A percentile compares a stretch with the other conserved stretches of the same genome.
Conservation (phyloP, 2,888 invertebrate species). For the Tachina lurida region DNA sequence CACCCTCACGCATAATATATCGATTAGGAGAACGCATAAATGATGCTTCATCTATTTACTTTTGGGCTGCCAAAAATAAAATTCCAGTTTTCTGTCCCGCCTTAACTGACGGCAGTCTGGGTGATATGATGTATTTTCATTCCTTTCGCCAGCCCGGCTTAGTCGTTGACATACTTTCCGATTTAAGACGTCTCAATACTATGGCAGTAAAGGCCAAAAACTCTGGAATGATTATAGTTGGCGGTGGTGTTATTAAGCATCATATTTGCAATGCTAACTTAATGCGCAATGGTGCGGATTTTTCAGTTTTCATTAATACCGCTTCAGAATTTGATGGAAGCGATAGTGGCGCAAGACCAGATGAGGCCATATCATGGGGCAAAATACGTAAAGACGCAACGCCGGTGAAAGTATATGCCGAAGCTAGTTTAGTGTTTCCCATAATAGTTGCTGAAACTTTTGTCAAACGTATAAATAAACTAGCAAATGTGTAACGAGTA, state of each 20-base stretch:
- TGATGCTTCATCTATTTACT: conserved; percentile 95
- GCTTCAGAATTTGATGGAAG: conserved; percentile 98
- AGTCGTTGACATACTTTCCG: conserved; percentile 95
- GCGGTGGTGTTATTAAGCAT: conserved; percentile 98
- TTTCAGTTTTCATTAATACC: conserved; percentile 97
- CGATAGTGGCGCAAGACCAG: conserved; percentile 98
- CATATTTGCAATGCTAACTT: conserved; percentile 99
- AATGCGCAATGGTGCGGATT: conserved; percentile 99
- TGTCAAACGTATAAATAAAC: conserved; percentile 85
- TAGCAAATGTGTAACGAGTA: not conserved
- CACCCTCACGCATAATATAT: conserved; percentile 92
- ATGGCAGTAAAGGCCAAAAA: conserved; percentile 96
- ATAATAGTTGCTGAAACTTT: conserved; percentile 98
- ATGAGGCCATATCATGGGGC: conserved; percentile 99
- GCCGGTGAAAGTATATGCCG: conserved; percentile 96
- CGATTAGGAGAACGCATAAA: conserved; percentile 95
- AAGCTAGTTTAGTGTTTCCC: conserved; percentile 97
- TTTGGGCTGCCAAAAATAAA: conserved; percentile 97
- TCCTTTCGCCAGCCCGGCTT: conserved; percentile 96
- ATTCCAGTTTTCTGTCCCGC: conserved; percentile 99
- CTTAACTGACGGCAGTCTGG: conserved; percentile 97
- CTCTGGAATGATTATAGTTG: conserved; percentile 98
- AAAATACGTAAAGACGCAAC: conserved; percentile 94
- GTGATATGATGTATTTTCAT: conserved; percentile 99
- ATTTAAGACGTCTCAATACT: conserved; percentile 93